Conservation (phyloP, 1,140 invertebrate genomes). For the Trialeurodes vaporariorum region DNA sequence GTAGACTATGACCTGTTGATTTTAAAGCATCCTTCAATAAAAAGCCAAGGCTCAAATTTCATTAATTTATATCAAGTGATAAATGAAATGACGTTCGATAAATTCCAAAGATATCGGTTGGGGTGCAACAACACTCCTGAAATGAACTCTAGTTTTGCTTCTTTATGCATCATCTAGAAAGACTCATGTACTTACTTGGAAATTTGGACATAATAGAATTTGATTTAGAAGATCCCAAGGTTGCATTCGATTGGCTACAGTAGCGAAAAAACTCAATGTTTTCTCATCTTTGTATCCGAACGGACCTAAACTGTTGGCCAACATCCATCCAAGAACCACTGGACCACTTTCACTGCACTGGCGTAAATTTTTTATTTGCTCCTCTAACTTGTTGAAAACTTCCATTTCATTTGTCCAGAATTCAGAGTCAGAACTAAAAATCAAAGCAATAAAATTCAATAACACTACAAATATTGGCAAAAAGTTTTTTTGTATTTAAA, state of each 20-base stretch:
- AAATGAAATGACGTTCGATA: too few relatives aligned
- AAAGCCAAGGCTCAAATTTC: too few relatives aligned
- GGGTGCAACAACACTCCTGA: too few relatives aligned
- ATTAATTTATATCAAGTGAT: too few relatives aligned
- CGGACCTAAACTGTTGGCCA: background rate
- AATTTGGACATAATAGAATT: background rate
- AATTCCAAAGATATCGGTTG: too few relatives aligned
- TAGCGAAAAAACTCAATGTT: background rate
- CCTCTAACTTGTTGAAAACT: background rate
- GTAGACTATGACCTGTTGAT: too few relatives aligned
- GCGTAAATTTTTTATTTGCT: background rate
- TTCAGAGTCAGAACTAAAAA: background rate
- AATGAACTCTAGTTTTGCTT: too few relatives aligned
- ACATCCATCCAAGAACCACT: background rate
- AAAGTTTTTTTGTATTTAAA: too few relatives aligned
- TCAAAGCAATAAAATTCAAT: too few relatives aligned
- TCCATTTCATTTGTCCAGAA: background rate
- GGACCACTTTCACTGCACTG: background rate
- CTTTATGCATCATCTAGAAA: too few relatives aligned
- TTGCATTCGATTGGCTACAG: background rate
- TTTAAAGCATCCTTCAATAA: too few relatives aligned
- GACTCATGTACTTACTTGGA: background rate
- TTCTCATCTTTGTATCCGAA: background rate
- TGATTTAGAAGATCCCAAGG: background rate
- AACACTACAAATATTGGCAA: too few relatives aligned